Percentiles rank a stretch among this genome's conserved stretches.
Conservation (phyloP, 2,797 vertebrate genomes). For the Orestias chungarensis region DNA sequence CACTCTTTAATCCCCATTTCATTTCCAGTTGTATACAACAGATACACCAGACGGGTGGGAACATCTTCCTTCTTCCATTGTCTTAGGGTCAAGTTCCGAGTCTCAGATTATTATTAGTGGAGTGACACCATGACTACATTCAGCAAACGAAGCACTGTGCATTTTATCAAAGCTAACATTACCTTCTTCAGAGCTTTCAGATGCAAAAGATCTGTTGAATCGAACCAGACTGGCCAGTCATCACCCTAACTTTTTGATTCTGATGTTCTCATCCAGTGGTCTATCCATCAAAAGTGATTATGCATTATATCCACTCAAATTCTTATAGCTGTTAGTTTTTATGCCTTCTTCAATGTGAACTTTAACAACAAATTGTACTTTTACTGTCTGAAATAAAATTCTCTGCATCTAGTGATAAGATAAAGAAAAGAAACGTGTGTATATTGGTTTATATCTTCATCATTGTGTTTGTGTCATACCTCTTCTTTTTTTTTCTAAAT, state of each 20-base stretch:
- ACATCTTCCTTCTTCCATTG: neutral
- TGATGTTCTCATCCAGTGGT: neutral
- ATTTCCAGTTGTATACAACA: no score
- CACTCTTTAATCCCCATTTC: neutral
- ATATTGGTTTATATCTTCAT: neutral
- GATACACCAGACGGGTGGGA: neutral
- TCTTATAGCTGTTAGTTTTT: neutral
- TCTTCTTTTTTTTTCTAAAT: neutral
- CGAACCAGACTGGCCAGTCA: no score
- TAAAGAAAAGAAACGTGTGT: neutral
- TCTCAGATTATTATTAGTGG: no score
- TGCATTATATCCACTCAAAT: neutral
- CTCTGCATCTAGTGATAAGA: neutral
- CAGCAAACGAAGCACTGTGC: no score
- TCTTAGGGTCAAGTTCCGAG: neutral
- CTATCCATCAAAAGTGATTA: neutral
- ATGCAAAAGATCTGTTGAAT: no score
- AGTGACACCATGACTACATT: no score
- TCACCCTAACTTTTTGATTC: neutral
- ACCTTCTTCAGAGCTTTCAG: no score
- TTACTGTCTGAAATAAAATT: neutral
- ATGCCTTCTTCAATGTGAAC: neutral
- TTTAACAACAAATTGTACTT: neutral
- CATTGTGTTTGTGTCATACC: slow-evolving; percentile 24
- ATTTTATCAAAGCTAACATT: no score